Conservation (phyloP, 2,888 invertebrate species). For the Agrochola macilenta region DNA sequence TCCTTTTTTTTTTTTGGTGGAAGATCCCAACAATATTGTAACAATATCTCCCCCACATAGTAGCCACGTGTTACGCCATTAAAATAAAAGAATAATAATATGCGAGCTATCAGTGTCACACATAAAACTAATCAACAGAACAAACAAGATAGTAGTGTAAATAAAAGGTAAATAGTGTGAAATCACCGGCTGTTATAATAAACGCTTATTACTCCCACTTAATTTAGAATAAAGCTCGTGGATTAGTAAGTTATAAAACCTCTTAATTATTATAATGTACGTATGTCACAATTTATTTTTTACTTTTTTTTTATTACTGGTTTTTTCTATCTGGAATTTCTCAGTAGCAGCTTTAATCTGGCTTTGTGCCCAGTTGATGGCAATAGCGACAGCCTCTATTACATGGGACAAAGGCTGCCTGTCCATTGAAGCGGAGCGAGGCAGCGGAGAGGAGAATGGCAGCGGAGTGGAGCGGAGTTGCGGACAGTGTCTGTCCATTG, state of each 20-base stretch:
- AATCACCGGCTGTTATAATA: constrained; percentile 20
- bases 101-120: constrained; percentile 40
- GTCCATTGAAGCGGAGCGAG: no score
- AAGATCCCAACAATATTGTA: no score
- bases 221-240: constrained; percentile 33
- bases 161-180: constrained; percentile 33
- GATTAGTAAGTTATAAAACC: constrained; percentile 21
- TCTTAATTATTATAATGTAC: constrained; percentile 25
- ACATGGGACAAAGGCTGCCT: no score
- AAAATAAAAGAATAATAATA: constrained; percentile 30
- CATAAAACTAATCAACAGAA: constrained; percentile 55
- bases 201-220: constrained; percentile 30
- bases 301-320: neutral
- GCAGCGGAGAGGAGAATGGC: no score
- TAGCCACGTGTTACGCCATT: neutral
- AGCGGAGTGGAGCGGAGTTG: no score
- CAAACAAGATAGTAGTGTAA: constrained; percentile 50
- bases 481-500: no score
- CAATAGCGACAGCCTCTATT: neutral
- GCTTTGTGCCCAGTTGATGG: neutral
- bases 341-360: neutral
- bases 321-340: neutral
- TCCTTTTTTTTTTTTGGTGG: neutral
- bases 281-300: neutral
- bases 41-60: neutral